These are phyloP conservation scores for Lycaena phlaeas DNA, from an alignment of 2,888 invertebrate genomes.

Conservation along the genomic window DNA sequence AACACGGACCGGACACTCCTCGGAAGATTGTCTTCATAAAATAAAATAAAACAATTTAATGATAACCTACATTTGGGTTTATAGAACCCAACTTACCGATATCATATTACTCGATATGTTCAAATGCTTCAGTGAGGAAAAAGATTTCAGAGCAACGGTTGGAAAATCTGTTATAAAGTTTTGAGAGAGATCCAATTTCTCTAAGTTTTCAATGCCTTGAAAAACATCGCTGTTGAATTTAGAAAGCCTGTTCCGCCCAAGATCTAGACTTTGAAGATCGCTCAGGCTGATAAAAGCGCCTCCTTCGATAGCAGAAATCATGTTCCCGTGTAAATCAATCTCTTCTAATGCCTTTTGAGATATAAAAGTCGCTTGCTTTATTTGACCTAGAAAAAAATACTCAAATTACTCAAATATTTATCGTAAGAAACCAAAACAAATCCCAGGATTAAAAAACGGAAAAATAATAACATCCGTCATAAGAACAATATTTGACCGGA, in stretches of 20 bases:
- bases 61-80: not conserved
- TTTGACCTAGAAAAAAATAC: slow-evolving; percentile 68
- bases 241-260: slow-evolving; percentile 84
- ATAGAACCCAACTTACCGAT: slow-evolving; percentile 68
- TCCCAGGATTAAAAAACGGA: too few species aligned
- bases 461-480: too few species aligned
- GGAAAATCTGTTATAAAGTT: slow-evolving; percentile 91
- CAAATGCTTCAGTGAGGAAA: slow-evolving; percentile 79
- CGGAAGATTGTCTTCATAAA: too few species aligned
- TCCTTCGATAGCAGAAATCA: slow-evolving; percentile 82
- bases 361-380: slow-evolving; percentile 79
- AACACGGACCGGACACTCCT: too few species aligned
- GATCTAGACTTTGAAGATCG: slow-evolving; percentile 78
- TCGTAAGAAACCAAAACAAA: too few species aligned
- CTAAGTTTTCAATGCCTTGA: slow-evolving; percentile 81
- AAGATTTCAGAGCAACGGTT: slow-evolving; percentile 80
- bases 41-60: not conserved
- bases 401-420: too few species aligned
- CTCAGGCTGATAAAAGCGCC: slow-evolving; percentile 80
- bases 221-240: slow-evolving; percentile 90
- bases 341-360: slow-evolving; percentile 80
- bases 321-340: slow-evolving; percentile 86
- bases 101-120: slow-evolving; percentile 91
- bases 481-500: too few species aligned
- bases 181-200: slow-evolving; percentile 86